Evolutionary conservation across 2,888 invertebrate genomes (phyloP), one percentile per base, ranked within the genome.

Genomic region (Morpho helenor): DNA sequence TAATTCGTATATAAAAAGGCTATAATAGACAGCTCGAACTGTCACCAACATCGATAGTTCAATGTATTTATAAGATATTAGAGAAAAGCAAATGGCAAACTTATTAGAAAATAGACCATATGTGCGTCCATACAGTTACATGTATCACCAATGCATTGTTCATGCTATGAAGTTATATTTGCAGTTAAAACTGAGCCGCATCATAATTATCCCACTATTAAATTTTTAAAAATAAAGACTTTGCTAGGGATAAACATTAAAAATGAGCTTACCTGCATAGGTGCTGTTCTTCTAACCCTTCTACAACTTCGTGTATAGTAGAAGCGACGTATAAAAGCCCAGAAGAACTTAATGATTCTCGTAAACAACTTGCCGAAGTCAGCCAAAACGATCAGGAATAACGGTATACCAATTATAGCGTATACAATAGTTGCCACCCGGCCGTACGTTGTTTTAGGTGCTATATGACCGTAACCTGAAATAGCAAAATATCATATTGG

Each of bases 331-430:
- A 96, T 96, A 74, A 94, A 96, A 0, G 96, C 94, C 97, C 97
- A 98, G 31, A 97, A 87, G 81, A 96, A 96, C 84, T 98, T 98
- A 64, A 98, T 96, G 63, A 94, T 93, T 66, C 97, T 92, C 0
- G 98, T 98, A 77, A 99, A 96, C 8, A 97, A 91, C 90, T 97
- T 98, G 66, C 99, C 99, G 77, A 99, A 96, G 88, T 98, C 98
- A 45, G 98, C 97, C 66, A 99, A 84, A 10, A 98, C 94, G 58
- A 99, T 96, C 68, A 99, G 91, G 84, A 99, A 98, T 72, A 99
- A 92, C 0, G 99, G 99, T 72, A 99, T 99, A 8, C 99, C 99
- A 64, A 99, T 94, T 63, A 97, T 94, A 40, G 99, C 97, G 80
- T 99, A 99, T 39, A 97, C 89, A 66, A 99, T 98, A 0, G 98